phyloP scores from a whole-genome alignment of 2,113 vertebrate genomes.

The Tetrao urogallus region DNA sequence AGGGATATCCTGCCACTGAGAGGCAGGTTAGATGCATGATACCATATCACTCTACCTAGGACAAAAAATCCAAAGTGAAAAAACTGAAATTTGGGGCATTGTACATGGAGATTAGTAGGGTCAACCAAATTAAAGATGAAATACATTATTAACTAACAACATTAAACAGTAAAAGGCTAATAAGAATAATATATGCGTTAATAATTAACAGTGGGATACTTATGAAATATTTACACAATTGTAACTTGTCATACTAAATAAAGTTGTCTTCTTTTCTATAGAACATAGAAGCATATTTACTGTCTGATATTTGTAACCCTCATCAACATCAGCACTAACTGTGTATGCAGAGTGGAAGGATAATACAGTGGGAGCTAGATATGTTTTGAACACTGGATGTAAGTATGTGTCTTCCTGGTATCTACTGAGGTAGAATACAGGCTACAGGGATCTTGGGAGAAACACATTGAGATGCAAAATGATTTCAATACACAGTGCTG shows the following conservation, averaged over 20 bases:
- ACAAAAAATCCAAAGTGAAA: constrained; percentile 27
- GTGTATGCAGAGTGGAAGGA: not conserved
- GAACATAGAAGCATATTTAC: not conserved
- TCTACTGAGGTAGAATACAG: not conserved
- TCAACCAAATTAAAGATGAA: constrained; percentile 38
- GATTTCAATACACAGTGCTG: not conserved
- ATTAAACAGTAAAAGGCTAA: constrained; percentile 19
- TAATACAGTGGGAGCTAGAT: not conserved
- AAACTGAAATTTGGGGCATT: not conserved
- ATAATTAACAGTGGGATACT: constrained; percentile 44
- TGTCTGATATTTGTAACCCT: not conserved
- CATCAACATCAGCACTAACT: not conserved
- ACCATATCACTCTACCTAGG: not conserved
- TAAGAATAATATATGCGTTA: constrained; percentile 26
- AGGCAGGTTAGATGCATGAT: constrained; percentile 40
- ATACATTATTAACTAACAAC: not conserved
- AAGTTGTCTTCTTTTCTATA: not conserved
- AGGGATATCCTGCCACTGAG: constrained; percentile 4
- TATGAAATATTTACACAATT: constrained; percentile 6
- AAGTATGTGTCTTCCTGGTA: not conserved
- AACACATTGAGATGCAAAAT: not conserved
- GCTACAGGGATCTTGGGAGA: not conserved
- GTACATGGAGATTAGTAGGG: not conserved
- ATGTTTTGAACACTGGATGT: not conserved
- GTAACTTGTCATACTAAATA: constrained; percentile 1